Evolutionary conservation across 2,888 invertebrate species (phyloP).

Genomic region (Plutella xylostella): DNA sequence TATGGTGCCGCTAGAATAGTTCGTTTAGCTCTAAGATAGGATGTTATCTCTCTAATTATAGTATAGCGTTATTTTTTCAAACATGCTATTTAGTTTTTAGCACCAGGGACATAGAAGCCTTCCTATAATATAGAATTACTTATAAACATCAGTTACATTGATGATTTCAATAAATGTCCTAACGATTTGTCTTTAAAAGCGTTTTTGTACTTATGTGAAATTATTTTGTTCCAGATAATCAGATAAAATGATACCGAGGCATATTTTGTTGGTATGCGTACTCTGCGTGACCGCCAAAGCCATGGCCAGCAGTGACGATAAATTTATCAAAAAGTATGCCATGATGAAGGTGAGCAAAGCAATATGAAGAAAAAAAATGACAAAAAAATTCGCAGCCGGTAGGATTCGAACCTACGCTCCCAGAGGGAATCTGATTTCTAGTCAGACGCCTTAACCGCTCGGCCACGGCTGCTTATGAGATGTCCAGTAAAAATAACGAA

Average conservation of each 20-base stretch:
- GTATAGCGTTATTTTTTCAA: no score
- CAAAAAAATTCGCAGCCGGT: slow-evolving; percentile 76
- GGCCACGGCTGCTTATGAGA: slow-evolving; percentile 78
- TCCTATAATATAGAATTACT: no score
- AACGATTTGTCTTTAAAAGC: no score
- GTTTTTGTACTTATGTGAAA: neutral
- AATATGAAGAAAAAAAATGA: slow-evolving; percentile 25
- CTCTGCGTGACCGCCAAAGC: slow-evolving; percentile 40
- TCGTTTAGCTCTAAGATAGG: no score
- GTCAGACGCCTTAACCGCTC: slow-evolving; percentile 92
- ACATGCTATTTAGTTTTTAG: no score
- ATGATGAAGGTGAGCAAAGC: slow-evolving; percentile 73
- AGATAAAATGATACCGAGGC: slow-evolving; percentile 11
- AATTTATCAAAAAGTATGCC: slow-evolving; percentile 77
- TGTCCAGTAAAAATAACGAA: slow-evolving; percentile 21
- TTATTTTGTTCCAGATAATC: slow-evolving; percentile 6
- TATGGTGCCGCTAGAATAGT: no score
- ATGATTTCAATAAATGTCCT: no score
- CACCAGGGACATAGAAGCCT: no score
- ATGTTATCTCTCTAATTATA: no score
- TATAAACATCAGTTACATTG: no score
- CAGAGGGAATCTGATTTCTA: slow-evolving; percentile 92
- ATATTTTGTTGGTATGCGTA: slow-evolving; percentile 20
- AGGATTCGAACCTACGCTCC: slow-evolving; percentile 93
- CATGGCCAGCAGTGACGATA: slow-evolving; percentile 72